Evolutionary conservation across 2,888 invertebrate species (phyloP).

Genomic region (Lissonota sp.): DNA sequence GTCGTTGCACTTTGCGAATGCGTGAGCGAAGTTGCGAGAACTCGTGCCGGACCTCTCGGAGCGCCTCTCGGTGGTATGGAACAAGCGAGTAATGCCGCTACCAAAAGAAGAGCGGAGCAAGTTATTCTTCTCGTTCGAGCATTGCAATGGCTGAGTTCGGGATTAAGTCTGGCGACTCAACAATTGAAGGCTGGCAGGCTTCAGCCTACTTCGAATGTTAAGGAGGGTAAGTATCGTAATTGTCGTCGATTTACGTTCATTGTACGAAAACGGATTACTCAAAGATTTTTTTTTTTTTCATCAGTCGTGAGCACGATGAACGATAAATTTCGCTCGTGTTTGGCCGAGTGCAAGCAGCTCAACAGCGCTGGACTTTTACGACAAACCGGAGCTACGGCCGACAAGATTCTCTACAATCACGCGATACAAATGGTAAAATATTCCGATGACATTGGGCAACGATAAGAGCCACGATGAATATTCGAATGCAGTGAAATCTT

Average conservation of each 20-base stretch:
- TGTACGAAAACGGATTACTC: not conserved
- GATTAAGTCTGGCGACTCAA: slow-evolving; percentile 94
- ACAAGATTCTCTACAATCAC: slow-evolving; percentile 98
- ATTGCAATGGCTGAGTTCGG: slow-evolving; percentile 97
- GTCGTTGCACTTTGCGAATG: slow-evolving; percentile 98
- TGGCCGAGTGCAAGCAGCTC: slow-evolving; percentile 94
- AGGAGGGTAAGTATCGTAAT: slow-evolving; percentile 88
- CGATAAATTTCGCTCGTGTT: slow-evolving; percentile 94
- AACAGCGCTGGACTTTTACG: slow-evolving; percentile 90
- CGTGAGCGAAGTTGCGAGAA: slow-evolving; percentile 94
- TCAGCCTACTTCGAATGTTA: slow-evolving; percentile 95
- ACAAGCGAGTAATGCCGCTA: slow-evolving; percentile 81
- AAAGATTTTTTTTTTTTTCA: slow-evolving; percentile 74
- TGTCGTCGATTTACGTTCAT: not conserved
- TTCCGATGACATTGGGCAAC: not conserved
- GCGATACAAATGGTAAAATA: slow-evolving; percentile 96
- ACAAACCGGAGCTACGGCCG: slow-evolving; percentile 94
- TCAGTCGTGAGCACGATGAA: slow-evolving; percentile 95
- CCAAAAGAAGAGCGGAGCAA: slow-evolving; percentile 89
- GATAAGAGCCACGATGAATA: slow-evolving; percentile 14
- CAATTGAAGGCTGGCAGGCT: slow-evolving; percentile 93
- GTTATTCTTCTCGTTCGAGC: slow-evolving; percentile 95
- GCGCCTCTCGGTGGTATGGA: slow-evolving; percentile 82
- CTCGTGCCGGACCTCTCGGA: slow-evolving; percentile 91
- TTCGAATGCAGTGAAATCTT: not conserved